Percentiles rank a stretch among this genome's conserved stretches.
Evolutionary conservation across 2,888 invertebrate species (phyloP).

Genomic region (Eupithecia subfuscata): DNA sequence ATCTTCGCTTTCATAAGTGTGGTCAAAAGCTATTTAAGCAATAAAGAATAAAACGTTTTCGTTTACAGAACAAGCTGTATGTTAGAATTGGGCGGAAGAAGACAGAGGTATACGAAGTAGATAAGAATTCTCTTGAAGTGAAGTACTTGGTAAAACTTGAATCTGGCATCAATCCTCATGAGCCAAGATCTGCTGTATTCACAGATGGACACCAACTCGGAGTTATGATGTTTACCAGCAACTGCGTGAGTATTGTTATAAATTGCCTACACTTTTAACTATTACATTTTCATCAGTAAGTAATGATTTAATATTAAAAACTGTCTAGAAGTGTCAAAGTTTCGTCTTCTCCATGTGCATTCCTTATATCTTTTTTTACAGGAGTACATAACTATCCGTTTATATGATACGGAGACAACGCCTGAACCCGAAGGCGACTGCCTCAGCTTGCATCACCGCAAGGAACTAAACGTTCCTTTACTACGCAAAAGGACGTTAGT

Average conservation of each 20-base stretch:
- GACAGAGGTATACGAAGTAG: conserved; percentile 76
- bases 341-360: not conserved
- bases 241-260: conserved; percentile 64
- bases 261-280: not conserved
- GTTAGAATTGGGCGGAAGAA: conserved; percentile 86
- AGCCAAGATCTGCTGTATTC: conserved; percentile 73
- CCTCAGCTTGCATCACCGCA: conserved; percentile 58
- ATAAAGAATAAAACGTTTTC: not conserved
- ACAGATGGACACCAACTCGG: conserved; percentile 80
- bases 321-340: not conserved
- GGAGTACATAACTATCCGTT: conserved; percentile 72
- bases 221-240: conserved; percentile 74
- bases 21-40: no score
- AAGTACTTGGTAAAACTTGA: conserved; percentile 67
- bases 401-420: conserved; percentile 66
- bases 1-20: no score
- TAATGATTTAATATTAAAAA: not conserved
- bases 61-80: conserved; percentile 90
- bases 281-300: not conserved
- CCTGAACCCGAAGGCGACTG: conserved; percentile 56
- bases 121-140: conserved; percentile 73
- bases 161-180: conserved; percentile 60
- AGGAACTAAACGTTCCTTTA: conserved; percentile 69
- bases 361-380: conserved; percentile 43
- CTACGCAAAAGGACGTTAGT: conserved; percentile 70